A percentile compares a stretch with the other conserved stretches of the same genome.
These are phyloP conservation scores for Scaptomyza montana DNA, from an alignment of 1,140 invertebrate species.

Conservation along the genomic window DNA sequence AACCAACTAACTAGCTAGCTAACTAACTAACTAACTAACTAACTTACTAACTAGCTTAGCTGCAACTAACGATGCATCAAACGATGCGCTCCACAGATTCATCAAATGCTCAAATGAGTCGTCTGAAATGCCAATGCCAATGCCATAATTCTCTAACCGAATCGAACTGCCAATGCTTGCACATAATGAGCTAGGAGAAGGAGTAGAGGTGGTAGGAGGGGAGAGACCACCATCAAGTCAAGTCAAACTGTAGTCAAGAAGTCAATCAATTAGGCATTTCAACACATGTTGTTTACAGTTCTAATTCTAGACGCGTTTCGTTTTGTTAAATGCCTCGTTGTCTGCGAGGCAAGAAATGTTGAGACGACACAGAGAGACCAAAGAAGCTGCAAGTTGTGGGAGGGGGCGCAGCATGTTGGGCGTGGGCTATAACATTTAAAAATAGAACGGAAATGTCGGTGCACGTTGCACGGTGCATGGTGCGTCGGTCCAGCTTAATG, in stretches of 20 bases:
- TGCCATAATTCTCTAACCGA: constrained; percentile 63
- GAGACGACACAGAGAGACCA: background rate
- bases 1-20: constrained; percentile 1
- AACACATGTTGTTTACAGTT: constrained; percentile 82
- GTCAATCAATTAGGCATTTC: constrained; percentile 81
- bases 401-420: constrained; percentile 1
- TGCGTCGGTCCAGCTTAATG: constrained; percentile 50
- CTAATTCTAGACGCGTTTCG: constrained; percentile 71
- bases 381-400: background rate
- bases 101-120: constrained; percentile 52
- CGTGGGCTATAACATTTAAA: constrained; percentile 74
- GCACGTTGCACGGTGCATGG: constrained; percentile 13
- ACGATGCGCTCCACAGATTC: constrained; percentile 41
- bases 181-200: background rate
- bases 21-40: constrained; percentile 16
- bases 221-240: constrained; percentile 39
- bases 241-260: constrained; percentile 53
- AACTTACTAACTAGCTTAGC: constrained; percentile 18
- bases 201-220: background rate
- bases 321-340: constrained; percentile 63
- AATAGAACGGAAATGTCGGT: constrained; percentile 26
- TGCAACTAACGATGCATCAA: constrained; percentile 49
- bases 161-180: background rate
- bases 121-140: constrained; percentile 72
- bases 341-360: constrained; percentile 47